Percentiles rank a stretch among this genome's conserved stretches.
Evolutionary conservation across 1,140 invertebrate genomes (phyloP).

Genomic region (Platorchestia sp.): DNA sequence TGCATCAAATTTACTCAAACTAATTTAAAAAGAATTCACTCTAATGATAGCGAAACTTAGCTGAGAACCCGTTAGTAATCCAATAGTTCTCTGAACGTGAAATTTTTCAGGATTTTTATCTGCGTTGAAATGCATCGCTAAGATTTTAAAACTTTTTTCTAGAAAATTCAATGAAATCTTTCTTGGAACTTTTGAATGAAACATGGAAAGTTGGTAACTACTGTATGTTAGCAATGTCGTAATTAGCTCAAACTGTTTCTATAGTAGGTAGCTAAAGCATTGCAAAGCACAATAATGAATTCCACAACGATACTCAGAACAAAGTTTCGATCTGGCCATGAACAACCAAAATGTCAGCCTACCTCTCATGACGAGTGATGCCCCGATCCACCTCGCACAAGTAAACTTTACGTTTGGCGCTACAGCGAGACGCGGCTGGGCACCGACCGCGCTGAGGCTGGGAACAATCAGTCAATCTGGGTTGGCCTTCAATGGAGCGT

Average conservation of each 20-base stretch:
- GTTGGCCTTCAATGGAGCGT: neutral
- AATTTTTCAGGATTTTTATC: neutral
- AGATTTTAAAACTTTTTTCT: neutral
- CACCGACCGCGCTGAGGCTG: neutral
- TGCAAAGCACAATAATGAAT: neutral
- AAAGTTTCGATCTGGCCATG: neutral
- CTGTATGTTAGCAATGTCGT: neutral
- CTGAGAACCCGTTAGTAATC: neutral
- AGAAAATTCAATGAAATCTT: neutral
- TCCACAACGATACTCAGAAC: neutral
- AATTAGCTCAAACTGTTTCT: neutral
- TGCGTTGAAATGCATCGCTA: neutral
- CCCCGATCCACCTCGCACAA: neutral
- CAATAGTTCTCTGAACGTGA: neutral
- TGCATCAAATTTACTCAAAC: neutral
- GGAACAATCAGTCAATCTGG: constrained; percentile 30
- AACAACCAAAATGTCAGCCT: neutral
- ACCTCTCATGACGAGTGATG: neutral
- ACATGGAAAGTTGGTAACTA: neutral
- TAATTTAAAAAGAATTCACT: neutral
- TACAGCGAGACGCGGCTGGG: neutral
- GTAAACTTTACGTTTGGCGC: neutral
- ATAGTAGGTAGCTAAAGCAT: too few species aligned
- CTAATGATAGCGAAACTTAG: neutral
- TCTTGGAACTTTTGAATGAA: neutral